Evolutionary conservation across 2,888 invertebrate species (phyloP), one percentile per base, ranked within the genome.

Genomic region (Xanthorhoe spadicearia): DNA sequence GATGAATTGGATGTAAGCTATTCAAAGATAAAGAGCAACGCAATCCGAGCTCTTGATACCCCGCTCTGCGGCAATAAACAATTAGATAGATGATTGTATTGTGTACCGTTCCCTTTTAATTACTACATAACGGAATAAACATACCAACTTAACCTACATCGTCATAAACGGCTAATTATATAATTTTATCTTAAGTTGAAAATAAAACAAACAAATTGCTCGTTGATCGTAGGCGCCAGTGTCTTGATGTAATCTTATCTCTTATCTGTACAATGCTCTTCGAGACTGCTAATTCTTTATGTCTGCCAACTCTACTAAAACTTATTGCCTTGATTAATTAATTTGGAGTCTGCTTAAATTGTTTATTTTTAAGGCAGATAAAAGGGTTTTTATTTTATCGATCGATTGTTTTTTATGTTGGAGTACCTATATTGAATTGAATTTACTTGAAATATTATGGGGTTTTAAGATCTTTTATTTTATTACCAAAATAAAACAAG

Each of bases 1-100:
- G 87, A 87, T 85, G 89, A 88, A 91, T 92, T 91, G 87, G 88
- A 89, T 86, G 87, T 84, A 87, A 86, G 85, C 83, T 86, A 86
- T 87, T 85, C 83, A 86, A 83, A 89, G 89, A 89, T 89, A 90
- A 87, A 83, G 66, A 70, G 80, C 79, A 77, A 83, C 79, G 80
- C 79, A 77, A 83, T 79, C 76, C 80, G 78, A 77, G 75, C 74
- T 79, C 77, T 82, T n/a, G 83, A 82, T 83, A 84, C 78, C 38
- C 81, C 82, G 81, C 79, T 80, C 66, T 69, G 55, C 61, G 64
- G 58, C 69, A 64, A 71, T 64, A 83, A 84, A 90, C 89, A 90
- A 89, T 89, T 82, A 35, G 48, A 18, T 18, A 18, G 86, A 82
- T 79, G 82, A 82, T 83, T 79, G 77, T 48, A 48, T 48, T 48